These are phyloP conservation scores for Lagenorhynchus albirostris DNA, from an alignment of 2,113 vertebrate genomes.

Conservation along the genomic window DNA sequence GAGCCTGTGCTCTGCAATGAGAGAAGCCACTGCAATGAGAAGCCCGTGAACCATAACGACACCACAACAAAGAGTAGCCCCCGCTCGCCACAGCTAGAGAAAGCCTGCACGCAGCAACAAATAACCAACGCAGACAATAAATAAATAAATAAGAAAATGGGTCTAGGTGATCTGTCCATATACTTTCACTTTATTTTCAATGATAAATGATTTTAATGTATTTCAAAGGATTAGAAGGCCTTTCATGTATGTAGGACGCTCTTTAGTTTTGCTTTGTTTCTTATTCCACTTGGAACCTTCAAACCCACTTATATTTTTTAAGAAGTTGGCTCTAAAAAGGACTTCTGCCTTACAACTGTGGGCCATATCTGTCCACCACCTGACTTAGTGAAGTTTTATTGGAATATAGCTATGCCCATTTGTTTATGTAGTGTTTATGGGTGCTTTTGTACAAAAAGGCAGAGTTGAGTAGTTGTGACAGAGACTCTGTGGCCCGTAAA, in stretches of 20 bases:
- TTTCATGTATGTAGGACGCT: not conserved
- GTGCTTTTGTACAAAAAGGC: not conserved
- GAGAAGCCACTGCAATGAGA: too few species aligned
- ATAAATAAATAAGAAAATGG: too few species aligned
- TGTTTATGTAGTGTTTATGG: not conserved
- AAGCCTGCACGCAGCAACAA: too few species aligned
- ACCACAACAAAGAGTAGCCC: too few species aligned
- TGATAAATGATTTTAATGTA: not conserved
- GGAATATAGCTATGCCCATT: not conserved
- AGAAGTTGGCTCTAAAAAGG: not conserved
- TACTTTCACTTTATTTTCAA: not conserved
- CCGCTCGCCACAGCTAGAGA: too few species aligned
- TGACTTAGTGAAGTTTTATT: not conserved
- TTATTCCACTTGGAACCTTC: not conserved
- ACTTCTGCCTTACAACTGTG: not conserved
- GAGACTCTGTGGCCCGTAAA: not conserved
- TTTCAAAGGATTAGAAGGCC: not conserved
- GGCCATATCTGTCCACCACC: not conserved
- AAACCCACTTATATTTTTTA: constrained; percentile 8
- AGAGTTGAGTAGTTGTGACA: not conserved
- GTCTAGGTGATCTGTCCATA: not conserved
- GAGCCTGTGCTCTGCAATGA: too few species aligned
- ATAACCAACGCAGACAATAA: too few species aligned
- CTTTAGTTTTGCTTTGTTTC: not conserved
- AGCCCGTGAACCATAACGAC: too few species aligned